These are phyloP conservation scores for Germaria angustata DNA, from an alignment of 2,888 invertebrate species.

Conservation along the genomic window DNA sequence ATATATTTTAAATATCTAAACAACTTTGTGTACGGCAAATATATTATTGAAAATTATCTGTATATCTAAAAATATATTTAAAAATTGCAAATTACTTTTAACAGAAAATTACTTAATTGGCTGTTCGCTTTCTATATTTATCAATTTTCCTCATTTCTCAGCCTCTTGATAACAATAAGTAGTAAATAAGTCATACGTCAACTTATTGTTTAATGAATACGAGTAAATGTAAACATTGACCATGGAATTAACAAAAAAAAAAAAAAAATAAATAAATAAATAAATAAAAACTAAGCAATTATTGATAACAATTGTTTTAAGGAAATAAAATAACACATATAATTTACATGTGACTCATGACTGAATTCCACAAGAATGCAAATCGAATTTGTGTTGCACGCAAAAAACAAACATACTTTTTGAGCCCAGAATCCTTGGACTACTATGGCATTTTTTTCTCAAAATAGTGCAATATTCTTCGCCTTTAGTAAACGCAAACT, in stretches of 20 bases:
- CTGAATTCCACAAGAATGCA: too few relatives aligned
- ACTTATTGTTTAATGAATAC: neutral
- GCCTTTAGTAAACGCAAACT: too few relatives aligned
- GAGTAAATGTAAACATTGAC: neutral
- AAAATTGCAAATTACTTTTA: neutral
- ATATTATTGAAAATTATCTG: neutral
- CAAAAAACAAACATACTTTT: too few relatives aligned
- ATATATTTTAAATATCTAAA: neutral
- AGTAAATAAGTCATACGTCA: neutral
- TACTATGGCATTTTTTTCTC: too few relatives aligned
- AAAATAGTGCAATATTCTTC: too few relatives aligned
- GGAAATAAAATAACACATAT: neutral
- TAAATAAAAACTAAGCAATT: neutral
- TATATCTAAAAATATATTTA: neutral
- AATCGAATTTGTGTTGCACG: too few relatives aligned
- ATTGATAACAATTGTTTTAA: conserved; percentile 1
- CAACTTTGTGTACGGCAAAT: neutral
- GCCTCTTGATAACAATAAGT: neutral
- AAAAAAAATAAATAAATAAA: too few relatives aligned
- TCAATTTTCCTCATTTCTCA: neutral
- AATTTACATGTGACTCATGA: neutral
- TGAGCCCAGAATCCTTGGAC: too few relatives aligned
- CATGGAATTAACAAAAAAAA: neutral
- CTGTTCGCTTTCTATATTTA: neutral
- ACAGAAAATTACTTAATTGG: neutral